Percentiles rank a stretch among this genome's conserved stretches.
Evolutionary conservation across 1,140 invertebrate species (phyloP).

Genomic region (Panulirus ornatus): DNA sequence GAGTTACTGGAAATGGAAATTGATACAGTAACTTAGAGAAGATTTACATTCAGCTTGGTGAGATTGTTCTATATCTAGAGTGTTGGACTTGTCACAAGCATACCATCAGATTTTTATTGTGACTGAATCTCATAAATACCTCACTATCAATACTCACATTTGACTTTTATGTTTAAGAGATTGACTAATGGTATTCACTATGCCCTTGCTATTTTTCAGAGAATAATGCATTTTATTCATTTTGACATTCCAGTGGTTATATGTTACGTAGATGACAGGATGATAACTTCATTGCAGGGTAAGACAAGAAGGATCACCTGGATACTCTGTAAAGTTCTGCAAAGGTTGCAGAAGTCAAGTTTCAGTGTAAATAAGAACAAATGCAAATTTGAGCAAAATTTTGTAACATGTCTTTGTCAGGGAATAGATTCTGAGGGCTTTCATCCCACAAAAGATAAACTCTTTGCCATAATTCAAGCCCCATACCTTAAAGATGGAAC

Average conservation of each 20-base stretch:
- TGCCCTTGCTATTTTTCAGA: neutral
- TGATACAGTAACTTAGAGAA: neutral
- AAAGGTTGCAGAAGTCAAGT: neutral
- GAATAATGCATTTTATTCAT: neutral
- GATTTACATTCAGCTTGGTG: slow-evolving; percentile 6
- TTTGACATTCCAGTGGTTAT: neutral
- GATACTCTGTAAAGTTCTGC: slow-evolving; percentile 2
- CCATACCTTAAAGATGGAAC: too few species aligned
- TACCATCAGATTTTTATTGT: neutral
- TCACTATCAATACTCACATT: slow-evolving; percentile 1
- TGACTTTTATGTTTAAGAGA: neutral
- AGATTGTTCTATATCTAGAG: too few species aligned
- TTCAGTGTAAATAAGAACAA: too few species aligned
- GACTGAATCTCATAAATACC: neutral
- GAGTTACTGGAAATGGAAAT: neutral
- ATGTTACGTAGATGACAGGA: too few species aligned
- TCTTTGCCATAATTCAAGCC: too few species aligned
- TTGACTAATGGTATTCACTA: neutral
- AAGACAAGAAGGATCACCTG: slow-evolving; percentile 1
- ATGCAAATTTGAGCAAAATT: too few species aligned
- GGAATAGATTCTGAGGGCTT: too few species aligned
- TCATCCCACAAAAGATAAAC: too few species aligned
- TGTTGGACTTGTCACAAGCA: slow-evolving; percentile 11
- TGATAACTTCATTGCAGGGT: neutral
- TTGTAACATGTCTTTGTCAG: too few species aligned